These are phyloP conservation scores for Leptestheria dahalacensis DNA, from an alignment of 1,140 invertebrate genomes.

Conservation along the genomic window DNA sequence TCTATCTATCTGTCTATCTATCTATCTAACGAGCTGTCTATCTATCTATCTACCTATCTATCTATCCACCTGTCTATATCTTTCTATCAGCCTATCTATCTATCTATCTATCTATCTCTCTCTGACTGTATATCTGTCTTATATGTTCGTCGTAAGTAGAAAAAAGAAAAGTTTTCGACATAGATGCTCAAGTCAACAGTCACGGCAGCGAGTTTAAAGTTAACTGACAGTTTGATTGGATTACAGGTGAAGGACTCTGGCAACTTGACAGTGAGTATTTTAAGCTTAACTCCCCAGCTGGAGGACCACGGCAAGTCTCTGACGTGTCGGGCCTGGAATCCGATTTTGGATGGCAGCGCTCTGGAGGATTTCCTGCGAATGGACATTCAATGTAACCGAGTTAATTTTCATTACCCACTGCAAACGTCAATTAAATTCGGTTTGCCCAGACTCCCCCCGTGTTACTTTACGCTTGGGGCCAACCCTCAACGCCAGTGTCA, in stretches of 20 bases:
- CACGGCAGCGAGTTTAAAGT: background rate
- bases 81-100: too few relatives aligned
- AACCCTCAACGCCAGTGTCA: conserved; percentile 29
- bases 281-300: conserved; percentile 24
- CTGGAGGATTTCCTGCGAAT: conserved; percentile 27
- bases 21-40: too few relatives aligned
- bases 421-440: background rate
- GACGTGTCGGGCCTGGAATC: conserved; percentile 27
- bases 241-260: conserved; percentile 22
- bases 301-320: conserved; percentile 26
- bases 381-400: conserved; percentile 29
- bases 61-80: too few relatives aligned
- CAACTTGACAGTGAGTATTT: conserved; percentile 25
- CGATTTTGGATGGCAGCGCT: conserved; percentile 22
- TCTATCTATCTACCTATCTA: too few relatives aligned
- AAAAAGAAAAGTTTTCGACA: too few relatives aligned
- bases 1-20: too few relatives aligned
- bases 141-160: too few relatives aligned
- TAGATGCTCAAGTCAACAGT: too few relatives aligned
- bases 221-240: background rate
- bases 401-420: background rate
- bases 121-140: too few relatives aligned
- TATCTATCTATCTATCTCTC: too few relatives aligned
- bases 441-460: background rate
- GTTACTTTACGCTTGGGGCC: conserved; percentile 28